phyloP scores from a whole-genome alignment of 2,888 invertebrate genomes.

The Thysanoteuthis rhombus region DNA sequence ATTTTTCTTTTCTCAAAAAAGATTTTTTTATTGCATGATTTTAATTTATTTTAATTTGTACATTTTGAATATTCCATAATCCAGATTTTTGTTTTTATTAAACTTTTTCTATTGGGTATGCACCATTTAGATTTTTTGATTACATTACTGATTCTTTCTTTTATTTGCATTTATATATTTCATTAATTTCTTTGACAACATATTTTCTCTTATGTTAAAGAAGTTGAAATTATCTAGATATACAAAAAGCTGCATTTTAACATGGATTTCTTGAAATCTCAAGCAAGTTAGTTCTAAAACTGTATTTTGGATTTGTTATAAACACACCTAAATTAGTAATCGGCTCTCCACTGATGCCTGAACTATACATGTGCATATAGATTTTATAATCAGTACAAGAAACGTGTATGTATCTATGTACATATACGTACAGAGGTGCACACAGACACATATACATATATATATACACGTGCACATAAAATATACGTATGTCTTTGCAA shows the following conservation, averaged over 20 bases:
- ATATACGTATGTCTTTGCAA: not conserved
- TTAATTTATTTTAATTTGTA: not conserved
- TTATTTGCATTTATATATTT: not conserved
- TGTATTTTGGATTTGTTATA: not conserved
- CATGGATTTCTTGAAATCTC: not conserved
- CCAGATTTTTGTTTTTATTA: not conserved
- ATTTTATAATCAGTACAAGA: too few relatives aligned
- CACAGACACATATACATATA: not conserved
- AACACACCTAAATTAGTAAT: not conserved
- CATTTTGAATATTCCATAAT: not conserved
- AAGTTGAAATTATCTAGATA: not conserved
- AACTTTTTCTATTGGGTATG: not conserved
- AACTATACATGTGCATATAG: not conserved
- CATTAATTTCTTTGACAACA: too few relatives aligned
- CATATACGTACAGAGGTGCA: not conserved
- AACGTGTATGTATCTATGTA: not conserved
- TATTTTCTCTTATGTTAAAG: not conserved
- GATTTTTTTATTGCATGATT: not conserved
- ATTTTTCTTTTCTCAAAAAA: not conserved
- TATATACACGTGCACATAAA: not conserved
- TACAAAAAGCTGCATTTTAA: not conserved
- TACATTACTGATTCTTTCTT: not conserved
- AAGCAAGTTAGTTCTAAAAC: not conserved
- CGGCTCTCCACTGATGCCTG: not conserved
- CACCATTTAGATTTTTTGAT: not conserved